Evolutionary conservation across 1,140 invertebrate genomes (phyloP).

Genomic region (Penaeus japonicus): DNA sequence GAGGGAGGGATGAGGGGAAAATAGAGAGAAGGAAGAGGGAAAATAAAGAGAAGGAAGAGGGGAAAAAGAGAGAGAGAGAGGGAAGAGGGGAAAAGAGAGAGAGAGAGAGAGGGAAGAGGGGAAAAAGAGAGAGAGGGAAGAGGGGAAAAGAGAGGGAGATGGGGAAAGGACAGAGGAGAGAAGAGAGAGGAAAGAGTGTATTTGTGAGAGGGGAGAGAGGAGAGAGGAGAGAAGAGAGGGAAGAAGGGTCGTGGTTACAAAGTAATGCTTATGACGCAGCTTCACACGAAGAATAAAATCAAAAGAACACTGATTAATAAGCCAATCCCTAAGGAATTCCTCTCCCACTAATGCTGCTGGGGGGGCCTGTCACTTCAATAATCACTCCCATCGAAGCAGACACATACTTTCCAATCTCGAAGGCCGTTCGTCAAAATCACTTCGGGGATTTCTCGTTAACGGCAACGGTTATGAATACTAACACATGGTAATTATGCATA

Average conservation of each 20-base stretch:
- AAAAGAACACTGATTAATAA: too few relatives aligned
- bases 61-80: background rate
- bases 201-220: background rate
- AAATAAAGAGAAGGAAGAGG: background rate
- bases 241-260: background rate
- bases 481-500: too few relatives aligned
- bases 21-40: background rate
- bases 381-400: too few relatives aligned
- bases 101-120: background rate
- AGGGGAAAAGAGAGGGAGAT: background rate
- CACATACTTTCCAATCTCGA: too few relatives aligned
- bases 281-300: too few relatives aligned
- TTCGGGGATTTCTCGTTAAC: too few relatives aligned
- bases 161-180: background rate
- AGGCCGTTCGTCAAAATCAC: too few relatives aligned
- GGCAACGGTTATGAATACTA: too few relatives aligned
- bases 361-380: too few relatives aligned
- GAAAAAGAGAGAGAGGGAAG: too few relatives aligned
- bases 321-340: too few relatives aligned
- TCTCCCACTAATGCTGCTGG: too few relatives aligned
- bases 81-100: background rate
- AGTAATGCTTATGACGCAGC: background rate
- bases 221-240: background rate
- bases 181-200: background rate
- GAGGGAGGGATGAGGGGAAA: background rate